Evolutionary conservation across 1,140 invertebrate genomes (phyloP), one percentile per base, ranked within the genome.

Genomic region (Magallana angulata): DNA sequence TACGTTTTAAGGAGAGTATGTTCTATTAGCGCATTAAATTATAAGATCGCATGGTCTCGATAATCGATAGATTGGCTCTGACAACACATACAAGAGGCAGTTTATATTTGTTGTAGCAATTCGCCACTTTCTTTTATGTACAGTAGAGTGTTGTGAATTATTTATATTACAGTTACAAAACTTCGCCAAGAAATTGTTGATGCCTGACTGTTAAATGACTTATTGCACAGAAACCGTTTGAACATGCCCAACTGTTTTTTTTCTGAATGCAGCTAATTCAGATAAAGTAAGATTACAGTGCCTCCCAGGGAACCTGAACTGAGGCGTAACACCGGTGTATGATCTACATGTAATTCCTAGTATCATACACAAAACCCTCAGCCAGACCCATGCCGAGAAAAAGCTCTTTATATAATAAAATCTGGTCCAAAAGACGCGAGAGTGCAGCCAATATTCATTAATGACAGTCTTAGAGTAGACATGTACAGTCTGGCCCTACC

Each of bases 121-220:
- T 76, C 24, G 24, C 68, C 68, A 36, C 68, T 30, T 76, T 76
- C 24, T 11, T 12, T 48, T 12, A 7, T 76, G 24, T 30, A 30
- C 18, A 76, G 7, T 30, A 18, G 12, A 76, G 24, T 7, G 18
- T 76, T 76, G 68, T 76, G 68, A 76, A 76, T 76, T 76, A 76
- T 76, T 76, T 30, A 76, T 76, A 76, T 24, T 12, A 76, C 68
- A 30, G 68, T 76, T 76, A 76, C 36, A 24, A 76, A 76, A 76
- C 68, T 8, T 12, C 68, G 68, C 36, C 18, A 36, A 30, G 68
- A 76, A 76, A 76, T 3, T 76, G 11, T 11, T 30, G 24, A 76
- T 76, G 68, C 24, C 30, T 76, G 68, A 30, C 68, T 76, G 68
- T 76, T 76, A 76, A 76, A 76, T 76, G 68, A 76, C 68, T 76